Evolutionary conservation across 1,140 invertebrate species (phyloP).

Genomic region (Pogonomyrmex barbatus): DNA sequence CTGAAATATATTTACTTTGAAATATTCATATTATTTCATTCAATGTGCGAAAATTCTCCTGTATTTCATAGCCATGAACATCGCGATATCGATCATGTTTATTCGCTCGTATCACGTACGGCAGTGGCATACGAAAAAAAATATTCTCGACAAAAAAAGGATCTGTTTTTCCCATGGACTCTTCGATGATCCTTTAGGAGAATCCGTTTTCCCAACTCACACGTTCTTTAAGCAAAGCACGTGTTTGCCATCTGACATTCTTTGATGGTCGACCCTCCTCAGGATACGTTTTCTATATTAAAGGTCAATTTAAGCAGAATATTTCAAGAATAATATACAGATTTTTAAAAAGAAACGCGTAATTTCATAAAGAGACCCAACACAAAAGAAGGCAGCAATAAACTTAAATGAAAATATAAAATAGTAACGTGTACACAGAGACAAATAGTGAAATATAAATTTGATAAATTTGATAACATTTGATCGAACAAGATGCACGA

Average conservation of each 20-base stretch:
- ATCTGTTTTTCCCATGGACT: constrained; percentile 17
- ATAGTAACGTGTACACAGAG: neutral
- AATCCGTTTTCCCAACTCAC: constrained; percentile 4
- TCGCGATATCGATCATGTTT: constrained; percentile 13
- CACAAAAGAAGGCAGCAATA: neutral
- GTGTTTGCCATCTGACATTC: constrained; percentile 72
- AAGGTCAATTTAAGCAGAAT: constrained; percentile 28
- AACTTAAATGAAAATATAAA: neutral
- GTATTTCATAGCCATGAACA: neutral
- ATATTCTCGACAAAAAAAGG: constrained; percentile 16
- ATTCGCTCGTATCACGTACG: neutral
- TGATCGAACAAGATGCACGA: neutral
- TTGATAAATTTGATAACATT: no score
- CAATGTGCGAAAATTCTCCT: neutral
- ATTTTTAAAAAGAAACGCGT: neutral
- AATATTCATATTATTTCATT: constrained; percentile 10
- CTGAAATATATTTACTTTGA: constrained; percentile 27
- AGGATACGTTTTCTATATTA: neutral
- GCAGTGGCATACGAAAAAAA: neutral
- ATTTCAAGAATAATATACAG: neutral
- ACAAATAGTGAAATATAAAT: neutral
- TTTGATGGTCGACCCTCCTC: constrained; percentile 17
- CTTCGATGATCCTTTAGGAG: neutral
- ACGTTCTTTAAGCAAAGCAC: constrained; percentile 59
- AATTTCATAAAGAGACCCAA: neutral